Evolutionary conservation across 2,113 vertebrate genomes (phyloP).

Genomic region (Chloroceryle aenea): DNA sequence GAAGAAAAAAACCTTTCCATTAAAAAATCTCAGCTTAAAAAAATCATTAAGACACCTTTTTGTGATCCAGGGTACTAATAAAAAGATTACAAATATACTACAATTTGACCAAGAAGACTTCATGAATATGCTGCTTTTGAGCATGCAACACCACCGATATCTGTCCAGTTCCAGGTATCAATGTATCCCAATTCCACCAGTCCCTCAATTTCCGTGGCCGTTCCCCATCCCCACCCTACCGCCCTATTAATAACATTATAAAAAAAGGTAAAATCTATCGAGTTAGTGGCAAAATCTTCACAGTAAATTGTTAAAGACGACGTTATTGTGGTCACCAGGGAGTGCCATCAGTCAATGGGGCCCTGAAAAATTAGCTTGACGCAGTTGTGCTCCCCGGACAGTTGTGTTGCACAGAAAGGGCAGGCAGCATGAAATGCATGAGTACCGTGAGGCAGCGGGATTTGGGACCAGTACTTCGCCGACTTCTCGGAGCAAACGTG

Average conservation of each 20-base stretch:
- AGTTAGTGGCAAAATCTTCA: slow-evolving; percentile 85
- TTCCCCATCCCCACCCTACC: not conserved
- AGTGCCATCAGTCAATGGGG: slow-evolving; percentile 88
- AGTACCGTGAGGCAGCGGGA: slow-evolving; percentile 95
- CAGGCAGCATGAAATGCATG: slow-evolving; percentile 97
- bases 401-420: slow-evolving; percentile 94
- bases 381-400: slow-evolving; percentile 88
- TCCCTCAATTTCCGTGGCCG: not conserved
- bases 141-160: slow-evolving; percentile 67
- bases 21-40: slow-evolving; percentile 71
- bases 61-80: slow-evolving; percentile 63
- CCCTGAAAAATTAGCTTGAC: slow-evolving; percentile 97
- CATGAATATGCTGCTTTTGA: slow-evolving; percentile 53
- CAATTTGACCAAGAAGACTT: slow-evolving; percentile 61
- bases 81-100: slow-evolving; percentile 74
- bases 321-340: slow-evolving; percentile 17
- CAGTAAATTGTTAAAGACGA: slow-evolving; percentile 78
- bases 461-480: slow-evolving; percentile 95
- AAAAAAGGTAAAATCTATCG: slow-evolving; percentile 75
- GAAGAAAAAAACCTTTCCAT: slow-evolving; percentile 61
- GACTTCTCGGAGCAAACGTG: slow-evolving; percentile 98
- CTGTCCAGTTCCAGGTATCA: slow-evolving; percentile 49
- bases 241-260: slow-evolving; percentile 60
- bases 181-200: not conserved
- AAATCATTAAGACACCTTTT: slow-evolving; percentile 70